Percentiles rank a stretch among this genome's conserved stretches.
These are phyloP conservation scores for Poecilia gillii DNA, from an alignment of 2,797 vertebrate genomes.

Conservation along the genomic window DNA sequence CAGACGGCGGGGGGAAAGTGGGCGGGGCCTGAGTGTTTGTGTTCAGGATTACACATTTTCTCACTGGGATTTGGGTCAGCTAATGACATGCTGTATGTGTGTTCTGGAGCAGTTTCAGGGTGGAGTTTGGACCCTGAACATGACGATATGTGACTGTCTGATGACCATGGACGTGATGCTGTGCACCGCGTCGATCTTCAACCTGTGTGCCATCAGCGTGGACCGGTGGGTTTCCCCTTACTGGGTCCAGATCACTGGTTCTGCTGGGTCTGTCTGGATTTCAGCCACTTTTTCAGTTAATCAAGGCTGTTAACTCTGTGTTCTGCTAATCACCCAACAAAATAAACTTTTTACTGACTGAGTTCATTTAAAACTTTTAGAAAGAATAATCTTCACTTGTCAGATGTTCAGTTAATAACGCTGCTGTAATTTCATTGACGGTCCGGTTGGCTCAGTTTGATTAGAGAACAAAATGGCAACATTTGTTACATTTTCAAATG, in stretches of 20 bases:
- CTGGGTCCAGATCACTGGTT: background rate
- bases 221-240: slow-evolving; percentile 83
- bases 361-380: background rate
- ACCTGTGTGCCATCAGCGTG: slow-evolving; percentile 96
- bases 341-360: background rate
- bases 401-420: background rate
- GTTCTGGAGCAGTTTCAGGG: slow-evolving; percentile 87
- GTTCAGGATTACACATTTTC: slow-evolving; percentile 45
- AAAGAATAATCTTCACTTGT: background rate
- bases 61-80: slow-evolving; percentile 24
- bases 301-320: background rate
- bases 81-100: slow-evolving; percentile 30
- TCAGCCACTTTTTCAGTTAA: background rate
- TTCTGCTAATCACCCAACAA: background rate
- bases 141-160: slow-evolving; percentile 87
- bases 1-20: background rate
- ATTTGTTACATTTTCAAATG: too few species aligned
- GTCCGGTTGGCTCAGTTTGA: too few species aligned
- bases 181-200: slow-evolving; percentile 97
- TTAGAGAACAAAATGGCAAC: too few species aligned
- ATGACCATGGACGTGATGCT: slow-evolving; percentile 99
- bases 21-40: slow-evolving; percentile 25
- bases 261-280: background rate
- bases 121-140: slow-evolving; percentile 89
- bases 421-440: too few species aligned